phyloP scores from a whole-genome alignment of 92 coral and sea anemone genomes.

The Scolanthus callimorphus region DNA sequence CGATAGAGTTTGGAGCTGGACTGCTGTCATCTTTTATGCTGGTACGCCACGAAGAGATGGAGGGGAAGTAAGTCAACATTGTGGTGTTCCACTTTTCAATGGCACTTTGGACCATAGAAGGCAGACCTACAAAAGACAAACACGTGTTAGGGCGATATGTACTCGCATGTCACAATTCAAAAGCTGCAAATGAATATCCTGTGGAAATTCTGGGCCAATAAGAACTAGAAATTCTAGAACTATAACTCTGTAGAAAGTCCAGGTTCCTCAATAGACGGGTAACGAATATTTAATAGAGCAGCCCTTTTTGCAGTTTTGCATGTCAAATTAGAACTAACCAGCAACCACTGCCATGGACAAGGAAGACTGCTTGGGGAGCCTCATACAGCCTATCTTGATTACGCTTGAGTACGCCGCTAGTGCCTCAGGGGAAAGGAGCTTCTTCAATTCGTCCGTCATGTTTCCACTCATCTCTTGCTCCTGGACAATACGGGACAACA shows the following conservation, averaged over 20 bases:
- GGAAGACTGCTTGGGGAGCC: constrained; percentile 79
- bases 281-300: no score
- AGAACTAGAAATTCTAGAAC: no score
- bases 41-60: constrained; percentile 57
- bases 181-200: no score
- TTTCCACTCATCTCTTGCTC: constrained; percentile 40
- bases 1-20: constrained; percentile 16
- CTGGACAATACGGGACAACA: constrained; percentile 53
- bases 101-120: constrained; percentile 55
- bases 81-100: constrained; percentile 85
- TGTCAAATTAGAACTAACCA: no score
- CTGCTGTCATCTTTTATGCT: constrained; percentile 38
- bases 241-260: no score
- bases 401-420: constrained; percentile 78
- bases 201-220: no score
- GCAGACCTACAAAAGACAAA: constrained; percentile 56
- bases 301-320: no score
- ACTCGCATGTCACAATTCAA: no score
- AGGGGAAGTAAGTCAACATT: constrained; percentile 58
- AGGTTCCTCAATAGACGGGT: no score
- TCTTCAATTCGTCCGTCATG: constrained; percentile 34
- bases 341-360: constrained; percentile 73
- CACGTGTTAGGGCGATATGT: no score
- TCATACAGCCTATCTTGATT: constrained; percentile 79
- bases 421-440: constrained; percentile 37